Conservation (phyloP, 2,888 invertebrate species). For the Ophion ellenae region DNA sequence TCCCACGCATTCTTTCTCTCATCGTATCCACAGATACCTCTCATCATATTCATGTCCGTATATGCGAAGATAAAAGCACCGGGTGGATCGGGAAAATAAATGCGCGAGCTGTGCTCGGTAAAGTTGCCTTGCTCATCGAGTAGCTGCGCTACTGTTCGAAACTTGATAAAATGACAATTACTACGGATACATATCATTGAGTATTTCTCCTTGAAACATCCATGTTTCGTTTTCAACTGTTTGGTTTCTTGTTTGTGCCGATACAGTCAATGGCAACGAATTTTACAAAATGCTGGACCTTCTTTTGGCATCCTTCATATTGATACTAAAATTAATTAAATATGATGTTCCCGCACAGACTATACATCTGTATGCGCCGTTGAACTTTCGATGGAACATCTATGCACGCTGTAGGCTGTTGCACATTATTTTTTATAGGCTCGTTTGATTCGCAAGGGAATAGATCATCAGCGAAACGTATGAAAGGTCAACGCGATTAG, state of each 20-base stretch:
- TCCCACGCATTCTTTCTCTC: conserved; percentile 73
- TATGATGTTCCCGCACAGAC: neutral
- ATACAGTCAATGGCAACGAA: neutral
- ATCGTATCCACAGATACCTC: conserved; percentile 39
- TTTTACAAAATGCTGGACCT: neutral
- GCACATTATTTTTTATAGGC: conserved; percentile 8
- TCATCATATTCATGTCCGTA: conserved; percentile 72
- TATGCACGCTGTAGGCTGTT: neutral
- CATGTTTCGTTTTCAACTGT: neutral
- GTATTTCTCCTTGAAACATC: neutral
- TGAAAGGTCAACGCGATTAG: conserved; percentile 60
- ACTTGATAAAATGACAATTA: conserved; percentile 12
- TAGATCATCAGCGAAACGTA: conserved; percentile 46
- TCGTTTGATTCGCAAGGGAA: conserved; percentile 46
- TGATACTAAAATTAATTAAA: neutral
- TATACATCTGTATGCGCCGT: neutral
- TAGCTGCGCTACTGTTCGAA: conserved; percentile 29
- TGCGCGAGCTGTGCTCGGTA: conserved; percentile 9
- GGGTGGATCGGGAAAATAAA: conserved; percentile 60
- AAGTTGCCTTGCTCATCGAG: conserved; percentile 37
- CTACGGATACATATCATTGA: neutral
- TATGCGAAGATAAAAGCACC: conserved; percentile 74
- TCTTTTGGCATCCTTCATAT: neutral
- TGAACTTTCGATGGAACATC: neutral
- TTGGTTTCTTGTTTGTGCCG: neutral